Percentiles rank a stretch among this genome's conserved stretches.
Evolutionary conservation across 2,113 vertebrate species (phyloP).

Genomic region (Platysteira castanea): DNA sequence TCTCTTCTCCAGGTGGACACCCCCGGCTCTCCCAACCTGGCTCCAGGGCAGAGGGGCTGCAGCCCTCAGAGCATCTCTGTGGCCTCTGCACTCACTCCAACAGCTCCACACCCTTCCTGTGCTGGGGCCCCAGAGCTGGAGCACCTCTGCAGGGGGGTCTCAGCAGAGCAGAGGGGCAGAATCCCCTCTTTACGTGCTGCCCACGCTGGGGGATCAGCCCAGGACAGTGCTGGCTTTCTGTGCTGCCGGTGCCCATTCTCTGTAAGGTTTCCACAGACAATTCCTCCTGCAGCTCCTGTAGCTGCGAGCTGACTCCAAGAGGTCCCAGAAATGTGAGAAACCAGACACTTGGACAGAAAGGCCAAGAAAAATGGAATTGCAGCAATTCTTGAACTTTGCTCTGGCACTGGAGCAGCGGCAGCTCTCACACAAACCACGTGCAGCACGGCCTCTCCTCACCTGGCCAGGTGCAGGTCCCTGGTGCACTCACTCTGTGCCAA

Average conservation of each 20-base stretch:
- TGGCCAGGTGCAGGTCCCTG: neutral
- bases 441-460: neutral
- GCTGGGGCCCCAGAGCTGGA: neutral
- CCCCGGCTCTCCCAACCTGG: neutral
- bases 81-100: neutral
- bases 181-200: neutral
- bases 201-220: neutral
- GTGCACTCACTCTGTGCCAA: neutral
- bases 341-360: neutral
- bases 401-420: neutral
- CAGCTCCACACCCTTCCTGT: neutral
- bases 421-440: neutral
- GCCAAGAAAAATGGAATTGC: neutral
- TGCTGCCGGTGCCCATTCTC: neutral
- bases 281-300: neutral
- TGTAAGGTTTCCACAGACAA: neutral
- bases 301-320: neutral
- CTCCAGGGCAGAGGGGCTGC: neutral
- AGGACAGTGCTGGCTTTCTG: neutral
- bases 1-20: neutral
- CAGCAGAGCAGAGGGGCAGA: neutral
- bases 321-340: neutral
- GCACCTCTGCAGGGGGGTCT: too few species aligned
- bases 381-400: neutral
- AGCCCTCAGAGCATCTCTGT: fast-evolving